Base-by-base conservation (phyloP, 2,797 vertebrate genomes). In the Mycteria americana region DNA sequence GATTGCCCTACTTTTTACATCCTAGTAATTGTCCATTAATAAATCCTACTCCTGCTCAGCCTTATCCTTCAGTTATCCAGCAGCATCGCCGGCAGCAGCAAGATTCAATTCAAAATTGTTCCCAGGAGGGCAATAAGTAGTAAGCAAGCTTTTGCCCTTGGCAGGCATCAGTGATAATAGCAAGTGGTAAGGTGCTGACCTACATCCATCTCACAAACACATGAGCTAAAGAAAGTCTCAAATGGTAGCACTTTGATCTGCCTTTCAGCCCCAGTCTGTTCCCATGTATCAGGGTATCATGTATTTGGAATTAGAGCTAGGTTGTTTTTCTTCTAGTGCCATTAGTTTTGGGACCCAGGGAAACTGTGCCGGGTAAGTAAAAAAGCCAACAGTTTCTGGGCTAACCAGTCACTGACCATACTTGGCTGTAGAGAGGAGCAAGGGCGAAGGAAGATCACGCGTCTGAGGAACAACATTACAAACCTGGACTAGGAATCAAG, bases 111-210 rank as follows among this genome's bases (percentile, higher is more conserved):
- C 21, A 23, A 54, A 85, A 91, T 87, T 91, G 57, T 13, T 92
- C 95, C 84, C 93, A 50, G 48, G 60, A 93, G 95, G 67, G 39
- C 70, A 51, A 14, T 94, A 35, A 84, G 62, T 39, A 85, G 82
- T 39, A 89, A 72, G 73, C 10, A 74, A 87, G 78, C 63, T 76
- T 91, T 93, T 95, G 88, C 94, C 90, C 95, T 97, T 97, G 88
- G 92, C 92, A 90, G 70, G 28, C 63, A 76, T 77, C 48, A 46
- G 74, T 23, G 60, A 35, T 90, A 92, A 88, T 24, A 43, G 60
- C 67, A 74, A 92, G 77, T 87, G 59, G 39, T 87, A 50, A 88
- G 77, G 48, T 46, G 35, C 80, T 91, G 95, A 94, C 93, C 93
- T 79, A 79, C 77, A 94, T 96, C 88, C 59, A 73, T 91, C 83